Evolutionary conservation across 1,140 invertebrate genomes (phyloP), one percentile per base, ranked within the genome.

Genomic region (Thaumetopoea pityocampa): DNA sequence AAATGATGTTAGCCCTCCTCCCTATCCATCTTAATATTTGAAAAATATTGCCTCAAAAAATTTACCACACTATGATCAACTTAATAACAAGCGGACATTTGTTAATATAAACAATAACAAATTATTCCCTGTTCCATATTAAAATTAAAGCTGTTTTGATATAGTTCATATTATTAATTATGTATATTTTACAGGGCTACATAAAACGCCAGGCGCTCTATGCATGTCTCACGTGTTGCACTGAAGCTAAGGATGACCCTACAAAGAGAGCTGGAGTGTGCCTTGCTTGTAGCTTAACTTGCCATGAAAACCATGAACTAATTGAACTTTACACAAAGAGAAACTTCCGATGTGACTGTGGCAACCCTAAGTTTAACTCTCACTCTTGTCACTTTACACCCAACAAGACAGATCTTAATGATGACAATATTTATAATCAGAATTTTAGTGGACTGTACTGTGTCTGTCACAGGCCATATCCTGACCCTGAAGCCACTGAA

Each of bases 261-360:
- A 68, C 78, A 7, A 88, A 89, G 51, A 79, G 86, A 40, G 95
- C 96, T 36, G 97, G 95, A 18, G 80, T 99, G 10, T 99, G 98
- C 81, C 86, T 99, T 3, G 98, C 97, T 7, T 99, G 98, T 74
- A 94, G 93, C 62, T 92, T 96, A 49, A 90, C 92, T 49, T 99
- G 98, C 66, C 98, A 99, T 77, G 96, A 98, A 64, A 94, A 94
- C 14, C 98, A 99, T 85, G 94, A 99, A 10, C 88, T 99, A 1
- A 87, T 98, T 42, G 98, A 99, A 83, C 87, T 99, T 0, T 99
- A 99, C 67, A 99, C 98, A 0, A 99, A 99, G 85, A 89, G 96
- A 29, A 93, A 96, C 71, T 98, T 99, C 62, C 89, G 95, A 22
- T 99, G 98, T 84, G 98, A 99, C 79, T 99, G 98, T 88, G 98